These are phyloP conservation scores for Doryteuthis pealeii DNA, from an alignment of 1,140 invertebrate species.

Conservation along the genomic window DNA sequence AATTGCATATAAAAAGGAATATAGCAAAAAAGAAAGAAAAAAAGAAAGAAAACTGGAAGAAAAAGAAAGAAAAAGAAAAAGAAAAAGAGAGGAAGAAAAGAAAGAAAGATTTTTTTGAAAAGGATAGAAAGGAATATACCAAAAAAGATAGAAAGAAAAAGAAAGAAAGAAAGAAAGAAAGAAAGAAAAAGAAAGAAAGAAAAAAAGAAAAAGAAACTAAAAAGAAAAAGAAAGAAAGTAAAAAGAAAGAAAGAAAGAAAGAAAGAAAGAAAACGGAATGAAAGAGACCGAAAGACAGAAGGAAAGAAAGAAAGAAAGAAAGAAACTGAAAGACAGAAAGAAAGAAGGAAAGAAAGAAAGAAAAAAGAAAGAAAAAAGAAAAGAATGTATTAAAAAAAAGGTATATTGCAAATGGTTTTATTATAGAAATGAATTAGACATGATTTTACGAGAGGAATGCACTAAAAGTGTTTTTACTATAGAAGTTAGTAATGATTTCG, in stretches of 20 bases:
- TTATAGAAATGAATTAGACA: too few species aligned
- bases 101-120: not conserved
- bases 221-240: not conserved
- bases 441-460: too few species aligned
- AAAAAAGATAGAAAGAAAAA: not conserved
- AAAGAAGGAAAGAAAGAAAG: too few species aligned
- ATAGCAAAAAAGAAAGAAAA: not conserved
- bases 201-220: not conserved
- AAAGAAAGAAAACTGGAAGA: not conserved
- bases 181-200: not conserved
- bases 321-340: too few species aligned
- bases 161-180: not conserved
- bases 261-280: not conserved
- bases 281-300: too few species aligned
- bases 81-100: not conserved
- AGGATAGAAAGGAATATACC: not conserved
- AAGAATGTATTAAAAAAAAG: too few species aligned
- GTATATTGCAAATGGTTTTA: too few species aligned
- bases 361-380: too few species aligned
- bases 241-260: not conserved
- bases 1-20: too few species aligned
- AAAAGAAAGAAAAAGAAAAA: not conserved
- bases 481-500: too few species aligned
- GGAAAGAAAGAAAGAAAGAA: not conserved
- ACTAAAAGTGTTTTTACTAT: too few species aligned